Conservation (phyloP, 2,888 invertebrate genomes). For the Chloroclystis v-ata region DNA sequence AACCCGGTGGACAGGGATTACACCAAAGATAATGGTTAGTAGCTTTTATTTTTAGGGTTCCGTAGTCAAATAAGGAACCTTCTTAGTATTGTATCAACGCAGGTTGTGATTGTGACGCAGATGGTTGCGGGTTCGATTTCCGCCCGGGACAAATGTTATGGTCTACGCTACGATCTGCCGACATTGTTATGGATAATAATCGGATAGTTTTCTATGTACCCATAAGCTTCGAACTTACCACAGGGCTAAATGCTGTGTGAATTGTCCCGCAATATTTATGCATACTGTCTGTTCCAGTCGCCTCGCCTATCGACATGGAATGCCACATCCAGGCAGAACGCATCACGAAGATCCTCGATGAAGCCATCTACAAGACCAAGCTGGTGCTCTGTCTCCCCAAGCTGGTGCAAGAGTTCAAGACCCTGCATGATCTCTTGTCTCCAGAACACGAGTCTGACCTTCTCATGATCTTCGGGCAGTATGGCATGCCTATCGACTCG, state of each 20-base stretch:
- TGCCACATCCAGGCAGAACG: conserved; percentile 67
- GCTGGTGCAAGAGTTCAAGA: conserved; percentile 57
- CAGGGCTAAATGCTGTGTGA: too few relatives aligned
- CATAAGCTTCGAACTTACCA: too few relatives aligned
- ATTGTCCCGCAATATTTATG: too few relatives aligned
- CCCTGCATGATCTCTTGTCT: conserved; percentile 46
- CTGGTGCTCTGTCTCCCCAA: conserved; percentile 60
- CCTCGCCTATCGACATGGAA: conserved; percentile 27
- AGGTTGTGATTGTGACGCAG: too few relatives aligned
- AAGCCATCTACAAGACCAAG: conserved; percentile 60
- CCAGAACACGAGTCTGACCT: conserved; percentile 60
- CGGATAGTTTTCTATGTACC: too few relatives aligned
- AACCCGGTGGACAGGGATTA: conserved; percentile 44
- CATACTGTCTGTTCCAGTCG: conserved; percentile 16
- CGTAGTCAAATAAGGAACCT: background rate
- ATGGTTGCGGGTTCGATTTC: too few relatives aligned
- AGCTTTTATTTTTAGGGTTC: background rate
- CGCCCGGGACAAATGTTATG: too few relatives aligned
- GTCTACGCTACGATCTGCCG: too few relatives aligned
- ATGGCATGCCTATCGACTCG: conserved; percentile 61
- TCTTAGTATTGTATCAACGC: too few relatives aligned
- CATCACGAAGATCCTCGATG: conserved; percentile 72
- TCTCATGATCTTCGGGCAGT: conserved; percentile 65
- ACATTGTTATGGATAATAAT: too few relatives aligned
- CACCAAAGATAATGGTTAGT: conserved; percentile 64